Evolutionary conservation across 2,797 vertebrate species (phyloP).

Genomic region (Emys orbicularis): DNA sequence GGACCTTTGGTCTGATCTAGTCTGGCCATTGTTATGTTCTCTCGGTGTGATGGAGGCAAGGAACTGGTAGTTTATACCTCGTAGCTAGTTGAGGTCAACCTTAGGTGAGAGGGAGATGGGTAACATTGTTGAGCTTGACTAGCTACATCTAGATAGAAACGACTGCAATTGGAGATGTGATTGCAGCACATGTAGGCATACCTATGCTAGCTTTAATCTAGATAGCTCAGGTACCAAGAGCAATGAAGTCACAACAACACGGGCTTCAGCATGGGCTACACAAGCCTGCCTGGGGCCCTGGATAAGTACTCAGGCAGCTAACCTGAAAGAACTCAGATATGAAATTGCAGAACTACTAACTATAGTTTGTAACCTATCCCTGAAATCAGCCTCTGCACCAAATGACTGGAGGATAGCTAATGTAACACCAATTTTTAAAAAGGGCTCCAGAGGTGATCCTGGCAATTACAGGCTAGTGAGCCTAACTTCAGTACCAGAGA

Average conservation of each 20-base stretch:
- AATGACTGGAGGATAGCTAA: background rate
- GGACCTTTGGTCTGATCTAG: no score
- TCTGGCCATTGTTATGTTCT: no score
- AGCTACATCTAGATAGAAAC: background rate
- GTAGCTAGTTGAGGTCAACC: background rate
- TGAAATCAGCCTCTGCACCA: background rate
- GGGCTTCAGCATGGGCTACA: background rate
- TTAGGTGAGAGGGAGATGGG: background rate
- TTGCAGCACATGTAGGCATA: background rate
- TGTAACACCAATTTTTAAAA: background rate
- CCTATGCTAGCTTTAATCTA: background rate
- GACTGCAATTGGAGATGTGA: accelerated
- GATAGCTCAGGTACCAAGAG: background rate
- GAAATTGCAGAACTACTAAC: background rate
- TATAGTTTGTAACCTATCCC: background rate
- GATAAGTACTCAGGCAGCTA: background rate
- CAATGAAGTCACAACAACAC: background rate
- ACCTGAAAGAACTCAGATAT: background rate
- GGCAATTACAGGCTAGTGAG: background rate
- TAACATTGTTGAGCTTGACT: background rate
- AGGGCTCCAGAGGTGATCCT: background rate
- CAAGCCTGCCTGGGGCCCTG: background rate
- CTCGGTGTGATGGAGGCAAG: background rate
- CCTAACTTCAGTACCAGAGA: background rate
- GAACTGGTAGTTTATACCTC: background rate